Conservation (phyloP, 92 coral and sea anemone species). For the Actinostola sp. region DNA sequence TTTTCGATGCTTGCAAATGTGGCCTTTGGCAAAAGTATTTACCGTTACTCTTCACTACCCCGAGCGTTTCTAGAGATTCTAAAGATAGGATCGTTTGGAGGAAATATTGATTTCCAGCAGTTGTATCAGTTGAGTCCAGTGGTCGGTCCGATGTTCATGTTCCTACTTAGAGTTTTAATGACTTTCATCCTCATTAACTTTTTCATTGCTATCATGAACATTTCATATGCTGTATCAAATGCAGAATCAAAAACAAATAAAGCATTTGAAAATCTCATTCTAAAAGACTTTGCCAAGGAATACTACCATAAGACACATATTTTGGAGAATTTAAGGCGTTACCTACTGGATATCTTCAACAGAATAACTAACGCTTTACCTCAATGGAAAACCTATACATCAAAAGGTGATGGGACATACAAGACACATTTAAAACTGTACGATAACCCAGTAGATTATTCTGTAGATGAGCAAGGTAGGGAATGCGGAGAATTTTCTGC, state of each 20-base stretch:
- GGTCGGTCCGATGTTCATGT: conserved; percentile 69
- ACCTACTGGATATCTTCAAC: not conserved
- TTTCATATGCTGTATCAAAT: conserved; percentile 48
- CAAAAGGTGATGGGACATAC: not conserved
- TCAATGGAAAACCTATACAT: not conserved
- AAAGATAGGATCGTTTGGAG: conserved; percentile 71
- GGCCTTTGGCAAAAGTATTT: conserved; percentile 59
- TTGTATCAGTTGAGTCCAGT: conserved; percentile 46
- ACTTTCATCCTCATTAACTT: conserved; percentile 66
- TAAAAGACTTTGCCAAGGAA: not conserved
- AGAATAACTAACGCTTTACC: not conserved
- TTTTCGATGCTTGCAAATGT: conserved; percentile 71
- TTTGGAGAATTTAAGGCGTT: not conserved
- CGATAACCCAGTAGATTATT: not conserved
- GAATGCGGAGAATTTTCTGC: not conserved
- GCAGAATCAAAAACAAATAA: conserved; percentile 26
- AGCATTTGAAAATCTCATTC: conserved; percentile 5
- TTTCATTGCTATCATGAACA: conserved; percentile 74
- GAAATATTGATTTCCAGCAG: conserved; percentile 59
- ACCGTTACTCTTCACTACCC: conserved; percentile 53
- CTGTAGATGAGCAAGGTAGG: not conserved
- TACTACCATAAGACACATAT: not conserved
- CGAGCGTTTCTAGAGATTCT: conserved; percentile 47
- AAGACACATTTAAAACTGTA: not conserved
- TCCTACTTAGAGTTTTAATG: conserved; percentile 54